Conservation (phyloP, 2,797 vertebrate genomes). For the Iguana delicatissima region DNA sequence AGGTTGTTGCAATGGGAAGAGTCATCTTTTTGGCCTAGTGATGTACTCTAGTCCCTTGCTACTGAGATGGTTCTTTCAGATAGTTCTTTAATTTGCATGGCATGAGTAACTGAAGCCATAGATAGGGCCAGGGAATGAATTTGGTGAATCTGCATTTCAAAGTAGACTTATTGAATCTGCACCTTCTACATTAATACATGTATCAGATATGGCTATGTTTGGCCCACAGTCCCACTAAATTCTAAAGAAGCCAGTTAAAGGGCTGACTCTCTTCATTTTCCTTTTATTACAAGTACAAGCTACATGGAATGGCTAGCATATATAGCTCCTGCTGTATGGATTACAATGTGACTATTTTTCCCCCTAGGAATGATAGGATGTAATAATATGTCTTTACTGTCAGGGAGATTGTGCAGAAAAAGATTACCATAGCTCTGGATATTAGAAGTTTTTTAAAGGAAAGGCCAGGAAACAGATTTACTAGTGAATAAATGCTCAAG, state of each 20-base stretch:
- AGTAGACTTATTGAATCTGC: not conserved
- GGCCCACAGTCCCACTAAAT: not conserved
- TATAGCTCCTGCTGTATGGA: not conserved
- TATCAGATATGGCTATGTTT: not conserved
- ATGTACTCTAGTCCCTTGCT: not conserved
- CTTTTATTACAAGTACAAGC: not conserved
- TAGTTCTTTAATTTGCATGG: not conserved
- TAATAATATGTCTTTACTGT: not conserved
- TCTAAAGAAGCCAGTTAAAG: not conserved
- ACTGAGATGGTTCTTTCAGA: not conserved
- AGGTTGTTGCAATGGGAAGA: not conserved
- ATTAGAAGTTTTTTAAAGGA: not conserved
- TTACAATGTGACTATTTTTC: not conserved
- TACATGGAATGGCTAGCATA: not conserved
- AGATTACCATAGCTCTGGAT: not conserved
- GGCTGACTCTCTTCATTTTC: not conserved
- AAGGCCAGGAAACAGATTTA: not conserved
- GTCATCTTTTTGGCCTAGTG: not conserved
- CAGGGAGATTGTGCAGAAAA: not conserved
- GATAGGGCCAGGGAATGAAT: not conserved
- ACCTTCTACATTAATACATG: no score
- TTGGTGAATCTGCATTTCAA: not conserved
- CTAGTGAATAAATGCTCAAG: not conserved
- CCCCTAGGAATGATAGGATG: not conserved
- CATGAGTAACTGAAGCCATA: not conserved